Conservation (phyloP, 2,113 vertebrate species). For the Dicrurus megarhynchus region DNA sequence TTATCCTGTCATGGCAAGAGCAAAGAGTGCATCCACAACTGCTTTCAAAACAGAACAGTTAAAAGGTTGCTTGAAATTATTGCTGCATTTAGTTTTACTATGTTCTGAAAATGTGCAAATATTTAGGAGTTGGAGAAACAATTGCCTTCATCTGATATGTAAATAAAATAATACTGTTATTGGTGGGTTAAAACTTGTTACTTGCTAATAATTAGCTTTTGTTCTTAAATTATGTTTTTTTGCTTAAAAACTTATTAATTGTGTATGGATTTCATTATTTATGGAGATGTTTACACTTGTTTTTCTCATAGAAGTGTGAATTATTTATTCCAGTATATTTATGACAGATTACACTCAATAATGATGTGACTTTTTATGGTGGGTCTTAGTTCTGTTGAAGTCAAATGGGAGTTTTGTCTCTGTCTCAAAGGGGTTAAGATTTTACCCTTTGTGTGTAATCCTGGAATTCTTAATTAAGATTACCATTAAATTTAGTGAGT, state of each 20-base stretch:
- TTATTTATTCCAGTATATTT: constrained; percentile 35
- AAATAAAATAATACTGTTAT: constrained; percentile 19
- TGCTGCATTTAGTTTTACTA: not conserved
- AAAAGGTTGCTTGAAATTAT: not conserved
- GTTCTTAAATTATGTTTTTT: not conserved
- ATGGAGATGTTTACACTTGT: not conserved
- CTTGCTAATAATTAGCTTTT: not conserved
- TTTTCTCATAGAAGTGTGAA: not conserved
- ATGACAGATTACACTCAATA: not conserved
- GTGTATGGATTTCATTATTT: constrained; percentile 15
- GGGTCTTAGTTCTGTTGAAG: not conserved
- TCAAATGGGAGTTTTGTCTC: not conserved
- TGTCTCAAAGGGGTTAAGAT: not conserved
- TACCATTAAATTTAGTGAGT: not conserved
- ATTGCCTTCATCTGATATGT: constrained; percentile 5
- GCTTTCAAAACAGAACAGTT: not conserved
- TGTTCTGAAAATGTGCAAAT: not conserved
- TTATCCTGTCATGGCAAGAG: not conserved
- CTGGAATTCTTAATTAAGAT: not conserved
- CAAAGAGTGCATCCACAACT: not conserved
- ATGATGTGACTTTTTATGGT: not conserved
- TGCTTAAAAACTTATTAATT: not conserved
- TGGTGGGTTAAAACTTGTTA: not conserved
- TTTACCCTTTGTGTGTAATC: not conserved
- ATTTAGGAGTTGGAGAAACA: not conserved